Evolutionary conservation across 1,140 invertebrate genomes (phyloP).

Genomic region (Apis cerana): DNA sequence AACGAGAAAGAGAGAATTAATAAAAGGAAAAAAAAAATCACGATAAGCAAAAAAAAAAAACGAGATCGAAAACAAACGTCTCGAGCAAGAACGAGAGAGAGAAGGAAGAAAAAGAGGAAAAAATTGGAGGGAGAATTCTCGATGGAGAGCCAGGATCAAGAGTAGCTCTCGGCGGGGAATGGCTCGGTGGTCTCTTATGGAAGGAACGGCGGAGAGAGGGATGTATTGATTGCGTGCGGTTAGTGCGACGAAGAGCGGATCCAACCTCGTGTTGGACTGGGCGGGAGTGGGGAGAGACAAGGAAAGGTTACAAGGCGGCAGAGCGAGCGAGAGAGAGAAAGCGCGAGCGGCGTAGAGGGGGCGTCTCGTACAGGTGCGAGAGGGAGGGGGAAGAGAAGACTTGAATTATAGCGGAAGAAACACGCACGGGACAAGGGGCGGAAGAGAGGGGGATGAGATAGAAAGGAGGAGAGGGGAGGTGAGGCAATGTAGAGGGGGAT

Average conservation of each 20-base stretch:
- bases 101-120: not conserved
- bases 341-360: not conserved
- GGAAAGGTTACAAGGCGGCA: not conserved
- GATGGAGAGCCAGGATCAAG: constrained; percentile 52
- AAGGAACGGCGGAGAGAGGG: constrained; percentile 52
- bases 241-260: constrained; percentile 54
- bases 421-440: constrained; percentile 16
- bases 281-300: constrained; percentile 5
- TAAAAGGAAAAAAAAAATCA: no score
- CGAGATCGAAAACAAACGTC: no score
- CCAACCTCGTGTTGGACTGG: not conserved
- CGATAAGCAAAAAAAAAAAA: not conserved
- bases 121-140: not conserved
- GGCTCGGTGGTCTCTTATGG: constrained; percentile 1
- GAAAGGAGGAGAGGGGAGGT: no score
- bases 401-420: constrained; percentile 46
- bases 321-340: not conserved
- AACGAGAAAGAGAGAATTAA: no score
- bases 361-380: constrained; percentile 20
- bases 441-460: not conserved
- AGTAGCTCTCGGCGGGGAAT: constrained; percentile 32
- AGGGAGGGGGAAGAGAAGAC: not conserved
- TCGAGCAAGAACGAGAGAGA: no score
- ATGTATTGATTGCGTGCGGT: constrained; percentile 76
- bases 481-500: not conserved